These are phyloP conservation scores for Hyperoodon ampullatus DNA, from an alignment of 2,113 vertebrate genomes.

Conservation along the genomic window DNA sequence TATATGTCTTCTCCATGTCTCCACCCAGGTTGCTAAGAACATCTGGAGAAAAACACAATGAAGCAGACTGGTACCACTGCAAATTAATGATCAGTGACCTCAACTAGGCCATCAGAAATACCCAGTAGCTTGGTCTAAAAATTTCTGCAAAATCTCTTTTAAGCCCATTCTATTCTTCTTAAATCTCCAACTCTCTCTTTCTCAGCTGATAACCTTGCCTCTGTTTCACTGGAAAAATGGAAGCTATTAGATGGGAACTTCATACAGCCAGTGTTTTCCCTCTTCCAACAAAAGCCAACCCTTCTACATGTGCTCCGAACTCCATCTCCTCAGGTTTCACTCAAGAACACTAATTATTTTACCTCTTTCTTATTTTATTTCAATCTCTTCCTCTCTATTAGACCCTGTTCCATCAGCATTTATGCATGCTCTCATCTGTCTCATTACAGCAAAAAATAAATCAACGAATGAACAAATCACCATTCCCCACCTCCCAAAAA, in stretches of 20 bases:
- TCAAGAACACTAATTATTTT: not conserved
- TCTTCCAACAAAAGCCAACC: not conserved
- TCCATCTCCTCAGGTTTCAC: not conserved
- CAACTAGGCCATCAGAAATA: not conserved
- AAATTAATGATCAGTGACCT: not conserved
- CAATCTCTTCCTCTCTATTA: not conserved
- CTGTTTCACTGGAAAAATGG: not conserved
- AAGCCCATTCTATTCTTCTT: not conserved
- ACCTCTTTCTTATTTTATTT: not conserved
- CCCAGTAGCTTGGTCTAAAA: not conserved
- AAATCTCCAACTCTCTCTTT: not conserved
- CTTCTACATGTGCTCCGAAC: not conserved
- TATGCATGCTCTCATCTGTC: not conserved
- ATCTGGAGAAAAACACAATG: not conserved
- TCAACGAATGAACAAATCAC: too few relatives aligned
- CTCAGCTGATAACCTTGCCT: not conserved
- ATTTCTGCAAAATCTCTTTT: not conserved
- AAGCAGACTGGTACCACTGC: too few relatives aligned
- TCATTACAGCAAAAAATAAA: not conserved
- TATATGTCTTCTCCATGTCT: not conserved
- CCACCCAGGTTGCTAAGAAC: not conserved
- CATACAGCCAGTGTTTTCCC: not conserved
- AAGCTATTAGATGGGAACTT: not conserved
- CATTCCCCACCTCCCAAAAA: fast-evolving
- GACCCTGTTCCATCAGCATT: not conserved